Evolutionary conservation across 2,888 invertebrate genomes (phyloP).

Genomic region (Caenorhabditis sulstoni): DNA sequence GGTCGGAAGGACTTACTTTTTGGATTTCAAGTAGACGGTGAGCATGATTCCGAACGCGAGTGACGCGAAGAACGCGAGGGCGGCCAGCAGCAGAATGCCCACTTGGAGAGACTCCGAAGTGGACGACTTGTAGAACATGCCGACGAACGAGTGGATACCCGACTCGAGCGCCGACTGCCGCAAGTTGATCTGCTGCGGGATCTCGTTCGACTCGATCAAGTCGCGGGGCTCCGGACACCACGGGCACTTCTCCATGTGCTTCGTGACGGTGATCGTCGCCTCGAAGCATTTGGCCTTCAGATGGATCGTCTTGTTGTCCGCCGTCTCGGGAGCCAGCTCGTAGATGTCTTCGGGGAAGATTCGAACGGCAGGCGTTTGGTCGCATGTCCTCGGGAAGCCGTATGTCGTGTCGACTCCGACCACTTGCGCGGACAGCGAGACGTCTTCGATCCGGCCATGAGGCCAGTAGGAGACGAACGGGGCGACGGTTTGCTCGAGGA

Average conservation of each 20-base stretch:
- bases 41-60: conserved; percentile 62
- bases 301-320: conserved; percentile 49
- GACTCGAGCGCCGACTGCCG: conserved; percentile 35
- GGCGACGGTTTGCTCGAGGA: conserved; percentile 51
- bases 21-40: conserved; percentile 59
- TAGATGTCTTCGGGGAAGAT: conserved; percentile 44
- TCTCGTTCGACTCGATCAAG: conserved; percentile 37
- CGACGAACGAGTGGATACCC: conserved; percentile 41
- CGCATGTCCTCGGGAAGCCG: conserved; percentile 77
- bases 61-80: conserved; percentile 59
- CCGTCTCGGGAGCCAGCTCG: conserved; percentile 9
- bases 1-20: conserved; percentile 41
- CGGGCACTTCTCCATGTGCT: conserved; percentile 74
- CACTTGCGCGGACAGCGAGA: conserved; percentile 69
- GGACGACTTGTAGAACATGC: conserved; percentile 41
- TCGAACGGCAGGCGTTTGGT: conserved; percentile 71
- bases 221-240: conserved; percentile 76
- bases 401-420: conserved; percentile 76
- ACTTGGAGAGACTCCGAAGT: conserved; percentile 60
- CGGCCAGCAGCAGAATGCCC: conserved; percentile 64
- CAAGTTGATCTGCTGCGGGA: conserved; percentile 38
- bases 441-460: conserved; percentile 62
- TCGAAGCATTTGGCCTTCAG: conserved; percentile 77
- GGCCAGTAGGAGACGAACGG: conserved; percentile 61
- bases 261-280: conserved; percentile 72